Percentiles rank a stretch among this genome's conserved stretches.
These are phyloP conservation scores for Girardinus metallicus DNA, from an alignment of 2,797 vertebrate species.

Conservation along the genomic window DNA sequence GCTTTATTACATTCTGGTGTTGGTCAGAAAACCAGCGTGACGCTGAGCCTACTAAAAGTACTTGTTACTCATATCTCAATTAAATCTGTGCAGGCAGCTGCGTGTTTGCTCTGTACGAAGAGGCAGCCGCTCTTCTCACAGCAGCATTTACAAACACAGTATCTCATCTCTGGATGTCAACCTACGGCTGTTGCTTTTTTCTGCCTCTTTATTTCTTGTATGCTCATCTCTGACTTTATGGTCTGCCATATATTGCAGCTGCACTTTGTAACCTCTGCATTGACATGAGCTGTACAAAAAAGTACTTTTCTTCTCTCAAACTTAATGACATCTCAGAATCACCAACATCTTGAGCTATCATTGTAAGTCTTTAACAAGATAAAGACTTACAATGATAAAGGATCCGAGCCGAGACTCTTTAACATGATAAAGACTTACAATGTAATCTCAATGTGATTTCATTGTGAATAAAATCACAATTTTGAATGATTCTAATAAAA, in stretches of 20 bases:
- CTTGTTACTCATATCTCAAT: constrained; percentile 4
- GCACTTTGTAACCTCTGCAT: constrained; percentile 19
- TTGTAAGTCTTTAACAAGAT: background rate
- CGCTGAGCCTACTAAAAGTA: background rate
- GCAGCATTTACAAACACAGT: background rate
- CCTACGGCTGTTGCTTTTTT: constrained; percentile 10
- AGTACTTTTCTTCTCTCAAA: constrained; percentile 34
- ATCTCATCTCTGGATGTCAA: constrained; percentile 10
- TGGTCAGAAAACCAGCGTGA: background rate
- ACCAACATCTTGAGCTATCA: background rate
- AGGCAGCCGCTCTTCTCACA: background rate
- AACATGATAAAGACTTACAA: background rate
- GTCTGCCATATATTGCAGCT: constrained; percentile 17
- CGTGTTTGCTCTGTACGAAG: constrained; percentile 6
- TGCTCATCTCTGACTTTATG: constrained; percentile 26
- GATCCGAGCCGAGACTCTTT: too few relatives aligned
- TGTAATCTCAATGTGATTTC: background rate
- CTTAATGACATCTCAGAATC: constrained; percentile 42
- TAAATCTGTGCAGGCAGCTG: constrained; percentile 8
- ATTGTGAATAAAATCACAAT: too few relatives aligned
- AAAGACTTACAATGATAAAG: too few relatives aligned
- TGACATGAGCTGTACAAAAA: constrained; percentile 16
- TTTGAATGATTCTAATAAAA: too few relatives aligned
- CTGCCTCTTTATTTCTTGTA: constrained; percentile 10
- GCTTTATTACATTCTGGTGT: background rate